Evolutionary conservation across 2,113 vertebrate genomes (phyloP).

Genomic region (Amphiprion ocellaris): DNA sequence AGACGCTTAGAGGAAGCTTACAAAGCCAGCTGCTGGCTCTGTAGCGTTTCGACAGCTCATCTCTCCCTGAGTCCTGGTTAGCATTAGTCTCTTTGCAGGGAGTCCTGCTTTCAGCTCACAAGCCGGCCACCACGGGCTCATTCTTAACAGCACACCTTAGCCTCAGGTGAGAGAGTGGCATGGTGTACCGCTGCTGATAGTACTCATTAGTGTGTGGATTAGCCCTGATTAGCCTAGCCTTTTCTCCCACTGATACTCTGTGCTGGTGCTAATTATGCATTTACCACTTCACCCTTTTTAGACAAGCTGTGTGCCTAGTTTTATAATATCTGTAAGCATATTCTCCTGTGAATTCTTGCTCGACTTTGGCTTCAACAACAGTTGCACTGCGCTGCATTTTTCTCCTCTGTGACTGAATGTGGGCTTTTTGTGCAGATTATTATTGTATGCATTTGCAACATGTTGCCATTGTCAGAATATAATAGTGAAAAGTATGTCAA

Average conservation of each 20-base stretch:
- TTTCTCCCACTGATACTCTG: slow-evolving; percentile 57
- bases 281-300: slow-evolving; percentile 50
- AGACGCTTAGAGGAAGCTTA: slow-evolving; percentile 68
- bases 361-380: neutral
- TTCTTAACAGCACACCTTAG: slow-evolving; percentile 62
- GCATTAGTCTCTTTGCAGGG: slow-evolving; percentile 73
- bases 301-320: slow-evolving; percentile 22
- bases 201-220: slow-evolving; percentile 75
- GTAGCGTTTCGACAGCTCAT: slow-evolving; percentile 68
- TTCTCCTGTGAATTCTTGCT: slow-evolving; percentile 21
- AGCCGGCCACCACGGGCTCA: slow-evolving; percentile 40
- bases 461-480: slow-evolving; percentile 9
- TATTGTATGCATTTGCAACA: slow-evolving; percentile 7
- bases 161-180: slow-evolving; percentile 69
- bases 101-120: slow-evolving; percentile 45
- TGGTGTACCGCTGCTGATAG: slow-evolving; percentile 49
- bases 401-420: slow-evolving; percentile 9
- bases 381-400: neutral
- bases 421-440: slow-evolving; percentile 18
- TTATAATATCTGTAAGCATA: slow-evolving; percentile 18
- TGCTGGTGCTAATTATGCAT: slow-evolving; percentile 54
- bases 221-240: slow-evolving; percentile 65
- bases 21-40: slow-evolving; percentile 66
- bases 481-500: slow-evolving; percentile 4
- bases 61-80: slow-evolving; percentile 58